A percentile compares a stretch with the other conserved stretches of the same genome.
Evolutionary conservation across 92 coral and sea anemone species (phyloP).

Genomic region (Umimayanthus kanabou): DNA sequence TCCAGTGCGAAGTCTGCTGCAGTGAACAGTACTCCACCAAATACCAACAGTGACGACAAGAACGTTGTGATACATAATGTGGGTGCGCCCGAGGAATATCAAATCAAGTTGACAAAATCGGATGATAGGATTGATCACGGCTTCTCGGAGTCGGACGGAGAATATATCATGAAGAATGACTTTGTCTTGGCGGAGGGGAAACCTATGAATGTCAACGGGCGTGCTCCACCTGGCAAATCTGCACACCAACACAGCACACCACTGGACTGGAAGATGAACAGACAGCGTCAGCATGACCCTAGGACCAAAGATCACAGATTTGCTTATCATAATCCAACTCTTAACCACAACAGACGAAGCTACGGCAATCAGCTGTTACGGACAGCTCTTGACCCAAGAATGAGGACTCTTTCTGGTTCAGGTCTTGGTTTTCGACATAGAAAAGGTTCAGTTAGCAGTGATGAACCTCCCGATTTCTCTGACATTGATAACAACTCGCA

Average conservation of each 20-base stretch:
- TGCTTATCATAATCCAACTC: constrained; percentile 33
- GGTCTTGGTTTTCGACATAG: constrained; percentile 66
- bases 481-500: constrained; percentile 89
- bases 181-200: constrained; percentile 29
- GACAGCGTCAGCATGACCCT: not conserved
- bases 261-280: not conserved
- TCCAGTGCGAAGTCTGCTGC: constrained; percentile 76
- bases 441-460: constrained; percentile 83
- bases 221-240: constrained; percentile 26
- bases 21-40: constrained; percentile 55
- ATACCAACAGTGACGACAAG: constrained; percentile 62
- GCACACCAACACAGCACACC: constrained; percentile 27
- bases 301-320: constrained; percentile 39
- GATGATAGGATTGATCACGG: constrained; percentile 91
- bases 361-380: constrained; percentile 58
- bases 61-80: constrained; percentile 85
- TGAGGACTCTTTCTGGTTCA: constrained; percentile 52
- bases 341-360: constrained; percentile 11
- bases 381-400: constrained; percentile 70
- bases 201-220: not conserved
- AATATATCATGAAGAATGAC: constrained; percentile 77
- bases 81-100: constrained; percentile 89
- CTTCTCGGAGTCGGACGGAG: constrained; percentile 97
- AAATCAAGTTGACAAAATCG: constrained; percentile 78
- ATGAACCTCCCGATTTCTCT: constrained; percentile 83